Conservation (phyloP, 2,888 invertebrate species). For the Halictus quadricinctus region DNA sequence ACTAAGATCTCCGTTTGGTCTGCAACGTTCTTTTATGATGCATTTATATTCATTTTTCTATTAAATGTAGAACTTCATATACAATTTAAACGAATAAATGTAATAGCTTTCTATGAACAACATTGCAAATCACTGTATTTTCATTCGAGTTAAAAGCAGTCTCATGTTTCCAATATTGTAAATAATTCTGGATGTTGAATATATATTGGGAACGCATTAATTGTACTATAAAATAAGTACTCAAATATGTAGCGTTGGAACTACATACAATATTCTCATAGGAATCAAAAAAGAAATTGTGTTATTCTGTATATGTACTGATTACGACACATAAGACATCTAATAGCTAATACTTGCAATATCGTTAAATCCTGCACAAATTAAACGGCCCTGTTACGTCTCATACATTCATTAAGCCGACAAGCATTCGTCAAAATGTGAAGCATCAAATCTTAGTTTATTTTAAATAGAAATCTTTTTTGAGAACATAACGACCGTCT, state of each 20-base stretch:
- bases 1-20: background rate
- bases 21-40: background rate
- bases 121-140: background rate
- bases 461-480: too few species aligned
- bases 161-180: background rate
- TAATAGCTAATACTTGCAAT: background rate
- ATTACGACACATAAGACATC: too few species aligned
- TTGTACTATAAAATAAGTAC: background rate
- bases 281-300: background rate
- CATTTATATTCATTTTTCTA: background rate
- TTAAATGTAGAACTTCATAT: background rate
- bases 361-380: too few species aligned
- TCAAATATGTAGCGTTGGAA: too few species aligned
- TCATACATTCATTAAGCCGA: background rate
- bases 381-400: background rate
- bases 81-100: background rate
- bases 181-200: background rate
- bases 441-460: too few species aligned
- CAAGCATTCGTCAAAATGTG: too few species aligned
- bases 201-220: background rate
- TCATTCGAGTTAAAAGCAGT: background rate
- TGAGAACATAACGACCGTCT: too few species aligned
- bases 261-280: background rate
- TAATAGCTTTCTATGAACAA: background rate
- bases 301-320: background rate